Percentiles rank a stretch among this genome's conserved stretches.
Evolutionary conservation across 2,113 vertebrate species (phyloP).

Genomic region (Jaculus jaculus): DNA sequence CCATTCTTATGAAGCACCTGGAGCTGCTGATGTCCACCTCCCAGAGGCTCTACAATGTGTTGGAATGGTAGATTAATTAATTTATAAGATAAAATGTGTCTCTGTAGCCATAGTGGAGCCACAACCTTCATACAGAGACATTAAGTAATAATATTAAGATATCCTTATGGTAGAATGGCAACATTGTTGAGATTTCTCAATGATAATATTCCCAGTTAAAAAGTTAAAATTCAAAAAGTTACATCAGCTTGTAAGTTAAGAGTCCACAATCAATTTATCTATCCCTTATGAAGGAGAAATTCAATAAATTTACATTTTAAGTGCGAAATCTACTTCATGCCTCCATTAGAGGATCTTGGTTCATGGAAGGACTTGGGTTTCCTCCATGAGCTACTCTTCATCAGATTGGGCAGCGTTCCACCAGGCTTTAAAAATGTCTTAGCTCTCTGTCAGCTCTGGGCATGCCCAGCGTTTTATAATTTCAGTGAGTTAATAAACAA

Average conservation of each 20-base stretch:
- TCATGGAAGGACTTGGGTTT: too few species aligned
- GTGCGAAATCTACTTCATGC: too few species aligned
- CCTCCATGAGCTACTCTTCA: background rate
- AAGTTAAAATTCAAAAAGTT: background rate
- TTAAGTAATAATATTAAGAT: background rate
- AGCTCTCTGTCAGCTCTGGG: background rate
- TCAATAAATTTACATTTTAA: too few species aligned
- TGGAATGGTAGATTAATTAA: background rate
- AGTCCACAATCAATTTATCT: background rate
- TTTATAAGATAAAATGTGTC: background rate
- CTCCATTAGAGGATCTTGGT: background rate
- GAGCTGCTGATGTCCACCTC: background rate
- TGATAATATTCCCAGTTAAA: conserved; percentile 5
- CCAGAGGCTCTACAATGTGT: background rate
- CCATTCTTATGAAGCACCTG: fast-evolving
- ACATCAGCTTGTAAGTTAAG: background rate
- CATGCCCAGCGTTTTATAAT: background rate
- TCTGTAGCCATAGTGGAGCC: background rate
- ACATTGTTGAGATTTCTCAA: background rate
- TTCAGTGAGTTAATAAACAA: background rate
- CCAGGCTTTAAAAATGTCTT: background rate
- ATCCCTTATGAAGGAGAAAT: background rate
- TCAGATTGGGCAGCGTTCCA: background rate
- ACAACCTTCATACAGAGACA: background rate
- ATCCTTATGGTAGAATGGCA: background rate